phyloP scores from a whole-genome alignment of 1,140 invertebrate species.

The Portunus trituberculatus region DNA sequence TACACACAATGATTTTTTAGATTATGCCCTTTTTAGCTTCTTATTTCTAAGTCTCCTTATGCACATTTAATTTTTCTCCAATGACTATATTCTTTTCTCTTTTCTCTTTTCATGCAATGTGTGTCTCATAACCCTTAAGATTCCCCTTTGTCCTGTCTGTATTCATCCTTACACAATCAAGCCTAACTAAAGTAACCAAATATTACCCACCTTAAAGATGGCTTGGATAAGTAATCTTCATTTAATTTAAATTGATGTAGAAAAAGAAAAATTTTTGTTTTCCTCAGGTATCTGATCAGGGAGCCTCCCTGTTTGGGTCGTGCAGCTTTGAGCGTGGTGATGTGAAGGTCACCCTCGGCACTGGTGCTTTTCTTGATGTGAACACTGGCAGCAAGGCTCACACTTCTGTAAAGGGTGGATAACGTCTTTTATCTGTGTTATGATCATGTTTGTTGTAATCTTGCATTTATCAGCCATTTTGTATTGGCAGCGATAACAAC shows the following conservation, averaged over 20 bases:
- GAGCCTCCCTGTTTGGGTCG: conserved; percentile 95
- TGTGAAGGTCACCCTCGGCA: conserved; percentile 96
- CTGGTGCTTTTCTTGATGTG: conserved; percentile 95
- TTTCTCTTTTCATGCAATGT: too few relatives aligned
- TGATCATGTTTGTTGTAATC: too few relatives aligned
- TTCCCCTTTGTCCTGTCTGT: not conserved
- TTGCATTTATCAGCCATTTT: too few relatives aligned
- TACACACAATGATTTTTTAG: too few relatives aligned
- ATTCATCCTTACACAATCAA: not conserved
- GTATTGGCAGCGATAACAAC: too few relatives aligned
- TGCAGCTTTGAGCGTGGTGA: conserved; percentile 91
- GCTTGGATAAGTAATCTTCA: not conserved
- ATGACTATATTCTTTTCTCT: too few relatives aligned
- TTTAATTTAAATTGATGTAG: not conserved
- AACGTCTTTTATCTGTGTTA: not conserved
- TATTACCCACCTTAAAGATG: not conserved
- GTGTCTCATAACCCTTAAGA: conserved; percentile 2
- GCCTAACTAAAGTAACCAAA: not conserved
- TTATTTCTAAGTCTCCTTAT: too few relatives aligned
- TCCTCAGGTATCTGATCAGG: conserved; percentile 83
- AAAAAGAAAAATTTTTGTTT: conserved; percentile 33
- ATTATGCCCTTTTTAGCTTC: too few relatives aligned
- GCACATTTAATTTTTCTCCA: too few relatives aligned
- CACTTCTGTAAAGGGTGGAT: conserved; percentile 85
- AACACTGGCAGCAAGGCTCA: conserved; percentile 90